Evolutionary conservation across 1,140 invertebrate genomes (phyloP), one percentile per base, ranked within the genome.

Genomic region (Gryon sp.): DNA sequence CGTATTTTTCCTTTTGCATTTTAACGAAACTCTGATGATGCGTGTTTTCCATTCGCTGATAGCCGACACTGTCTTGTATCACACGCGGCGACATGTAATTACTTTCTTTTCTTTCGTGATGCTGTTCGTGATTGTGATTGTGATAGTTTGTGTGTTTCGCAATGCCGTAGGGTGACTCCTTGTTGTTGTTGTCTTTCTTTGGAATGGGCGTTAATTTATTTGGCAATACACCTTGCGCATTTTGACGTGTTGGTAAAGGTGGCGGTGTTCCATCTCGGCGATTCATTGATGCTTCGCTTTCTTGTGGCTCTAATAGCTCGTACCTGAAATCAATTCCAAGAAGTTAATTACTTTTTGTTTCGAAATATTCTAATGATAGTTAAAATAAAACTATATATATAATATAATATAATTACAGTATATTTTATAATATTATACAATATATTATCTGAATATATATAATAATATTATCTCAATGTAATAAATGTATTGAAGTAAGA

Each of bases 281-380:
- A 40, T 83, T 79, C 53, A 69, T 70, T 4, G 50, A 36, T n/a
- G n/a, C n/a, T 14, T 88, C 83, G 18, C 85, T 82, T 40, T 89
- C 88, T 24, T 87, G 86, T 1, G 84, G 79, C 43, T 92, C 91
- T 19, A 89, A 62, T 22, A 91, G 82, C 60, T 92, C 91, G 70
- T 92, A 92, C 87, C 87, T 87, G 22, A 0, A 78, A 34, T 9
- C 59, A 5, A 32, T 32, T 32, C 50, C 36, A 30, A 66, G n/a
- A n/a, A n/a, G n/a, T n/a, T n/a, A n/a, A n/a, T n/a, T n/a, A n/a
- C n/a, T n/a, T n/a, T n/a, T n/a, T n/a, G n/a, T n/a, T n/a, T n/a
- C n/a, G n/a, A n/a, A n/a, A n/a, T n/a, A n/a, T n/a, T n/a, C n/a
- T n/a, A n/a, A n/a, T n/a, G n/a, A n/a, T n/a, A n/a, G n/a, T n/a